Evolutionary conservation across 1,140 invertebrate species (phyloP).

Genomic region (Drosophila pandora): DNA sequence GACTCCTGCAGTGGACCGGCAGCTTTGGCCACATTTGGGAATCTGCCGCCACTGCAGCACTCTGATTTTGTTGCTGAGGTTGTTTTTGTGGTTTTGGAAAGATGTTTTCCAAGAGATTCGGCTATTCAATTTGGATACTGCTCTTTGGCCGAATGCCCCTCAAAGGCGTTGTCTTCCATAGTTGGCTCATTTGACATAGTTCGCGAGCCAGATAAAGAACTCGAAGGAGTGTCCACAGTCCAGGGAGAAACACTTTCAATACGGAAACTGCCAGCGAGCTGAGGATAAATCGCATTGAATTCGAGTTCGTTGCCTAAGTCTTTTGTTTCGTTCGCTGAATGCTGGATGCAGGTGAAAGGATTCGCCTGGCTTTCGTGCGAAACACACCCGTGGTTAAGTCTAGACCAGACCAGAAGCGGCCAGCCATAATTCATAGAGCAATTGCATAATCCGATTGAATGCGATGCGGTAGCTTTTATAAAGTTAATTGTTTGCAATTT

Average conservation of each 20-base stretch:
- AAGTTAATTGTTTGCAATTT: slow-evolving; percentile 69
- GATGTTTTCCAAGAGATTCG: slow-evolving; percentile 41
- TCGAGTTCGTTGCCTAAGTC: slow-evolving; percentile 76
- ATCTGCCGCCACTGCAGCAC: slow-evolving; percentile 25
- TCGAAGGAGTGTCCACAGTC: slow-evolving; percentile 52
- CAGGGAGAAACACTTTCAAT: slow-evolving; percentile 55
- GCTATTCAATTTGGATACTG: slow-evolving; percentile 33
- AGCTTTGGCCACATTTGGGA: slow-evolving; percentile 40
- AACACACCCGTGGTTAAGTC: slow-evolving; percentile 59
- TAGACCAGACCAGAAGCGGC: slow-evolving; percentile 22
- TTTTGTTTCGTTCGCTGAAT: slow-evolving; percentile 60
- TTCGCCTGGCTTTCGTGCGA: slow-evolving; percentile 42
- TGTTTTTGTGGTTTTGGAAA: slow-evolving; percentile 14
- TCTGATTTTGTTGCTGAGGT: slow-evolving; percentile 17
- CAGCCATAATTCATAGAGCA: slow-evolving; percentile 56
- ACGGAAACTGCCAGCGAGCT: slow-evolving; percentile 50
- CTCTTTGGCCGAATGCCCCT: slow-evolving; percentile 14
- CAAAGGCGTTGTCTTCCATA: slow-evolving; percentile 30
- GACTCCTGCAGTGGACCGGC: slow-evolving; percentile 33
- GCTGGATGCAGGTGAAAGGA: slow-evolving; percentile 69
- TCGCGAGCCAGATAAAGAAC: slow-evolving; percentile 54
- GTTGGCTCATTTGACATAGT: slow-evolving; percentile 45
- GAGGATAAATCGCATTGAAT: slow-evolving; percentile 22
- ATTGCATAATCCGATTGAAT: slow-evolving; percentile 57
- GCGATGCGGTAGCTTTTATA: slow-evolving; percentile 65